Conservation (phyloP, 2,888 invertebrate genomes). For the Drosophila macrospina region DNA sequence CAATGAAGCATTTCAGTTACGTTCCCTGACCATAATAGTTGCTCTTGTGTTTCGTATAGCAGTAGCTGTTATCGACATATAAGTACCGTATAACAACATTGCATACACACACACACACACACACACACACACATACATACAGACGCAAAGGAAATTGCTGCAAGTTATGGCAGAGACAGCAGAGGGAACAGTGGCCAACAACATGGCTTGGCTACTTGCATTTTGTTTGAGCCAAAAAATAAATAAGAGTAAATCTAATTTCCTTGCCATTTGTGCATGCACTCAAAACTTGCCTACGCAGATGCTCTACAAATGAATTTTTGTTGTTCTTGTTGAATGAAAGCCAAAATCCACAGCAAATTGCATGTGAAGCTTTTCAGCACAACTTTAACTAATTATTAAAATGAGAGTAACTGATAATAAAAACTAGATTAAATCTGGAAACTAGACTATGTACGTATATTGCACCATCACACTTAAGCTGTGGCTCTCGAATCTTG, state of each 20-base stretch:
- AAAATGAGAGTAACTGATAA: neutral
- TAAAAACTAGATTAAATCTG: neutral
- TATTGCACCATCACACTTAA: too few relatives aligned
- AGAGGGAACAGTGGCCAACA: neutral
- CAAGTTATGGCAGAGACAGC: conserved; percentile 9
- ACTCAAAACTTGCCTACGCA: neutral
- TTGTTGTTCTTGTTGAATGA: neutral
- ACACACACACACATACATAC: conserved; percentile 11
- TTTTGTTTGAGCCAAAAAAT: conserved; percentile 3
- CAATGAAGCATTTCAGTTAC: conserved; percentile 45
- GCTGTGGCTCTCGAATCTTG: too few relatives aligned
- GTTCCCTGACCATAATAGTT: conserved; percentile 15
- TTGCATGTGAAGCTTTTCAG: neutral
- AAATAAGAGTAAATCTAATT: conserved; percentile 24
- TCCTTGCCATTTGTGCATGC: conserved; percentile 12
- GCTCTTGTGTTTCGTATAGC: conserved; percentile 11
- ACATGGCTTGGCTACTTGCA: conserved; percentile 8
- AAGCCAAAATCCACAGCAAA: neutral
- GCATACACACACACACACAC: conserved; percentile 5
- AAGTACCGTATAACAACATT: conserved; percentile 32
- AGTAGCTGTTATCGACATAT: conserved; percentile 47
- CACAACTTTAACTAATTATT: neutral
- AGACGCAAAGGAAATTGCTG: neutral
- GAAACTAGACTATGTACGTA: too few relatives aligned
- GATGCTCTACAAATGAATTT: neutral